Conservation (phyloP, 2,797 vertebrate species). For the Pampus argenteus region DNA sequence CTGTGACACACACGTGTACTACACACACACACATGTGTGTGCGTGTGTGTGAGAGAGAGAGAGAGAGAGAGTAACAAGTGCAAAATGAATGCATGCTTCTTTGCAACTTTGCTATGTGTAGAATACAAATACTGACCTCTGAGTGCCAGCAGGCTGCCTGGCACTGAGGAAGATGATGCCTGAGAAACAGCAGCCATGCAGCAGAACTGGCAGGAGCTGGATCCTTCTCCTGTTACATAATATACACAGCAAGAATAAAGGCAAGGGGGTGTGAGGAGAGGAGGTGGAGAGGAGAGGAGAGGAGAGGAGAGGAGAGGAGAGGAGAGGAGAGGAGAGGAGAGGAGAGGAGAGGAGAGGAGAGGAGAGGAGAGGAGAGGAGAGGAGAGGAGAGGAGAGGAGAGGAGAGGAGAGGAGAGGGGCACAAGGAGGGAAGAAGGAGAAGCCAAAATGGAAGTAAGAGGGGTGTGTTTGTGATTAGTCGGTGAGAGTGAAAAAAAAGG, state of each 20-base stretch:
- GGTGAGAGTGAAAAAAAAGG: constrained; percentile 30
- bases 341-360: too few species aligned
- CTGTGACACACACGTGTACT: constrained; percentile 8
- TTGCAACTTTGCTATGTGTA: constrained; percentile 22
- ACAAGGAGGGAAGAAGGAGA: constrained; percentile 46
- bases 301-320: too few species aligned
- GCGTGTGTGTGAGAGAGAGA: neutral
- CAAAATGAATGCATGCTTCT: constrained; percentile 27
- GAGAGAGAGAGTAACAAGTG: constrained; percentile 34
- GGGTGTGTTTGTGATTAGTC: constrained; percentile 46
- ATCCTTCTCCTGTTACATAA: constrained; percentile 80
- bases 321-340: too few species aligned
- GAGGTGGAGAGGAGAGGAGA: neutral
- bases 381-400: constrained; percentile 28
- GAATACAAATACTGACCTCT: constrained; percentile 49
- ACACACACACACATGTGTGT: constrained; percentile 14
- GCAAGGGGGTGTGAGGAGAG: constrained; percentile 32
- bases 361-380: neutral
- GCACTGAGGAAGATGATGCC: constrained; percentile 64
- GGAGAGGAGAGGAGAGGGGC: constrained; percentile 30
- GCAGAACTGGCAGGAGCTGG: constrained; percentile 77
- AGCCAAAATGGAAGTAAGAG: constrained; percentile 70
- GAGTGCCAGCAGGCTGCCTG: constrained; percentile 51
- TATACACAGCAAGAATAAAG: constrained; percentile 73
- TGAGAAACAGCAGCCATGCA: constrained; percentile 72